Base-by-base conservation (phyloP, 2,888 invertebrate species). In the Salticus scenicus region DNA sequence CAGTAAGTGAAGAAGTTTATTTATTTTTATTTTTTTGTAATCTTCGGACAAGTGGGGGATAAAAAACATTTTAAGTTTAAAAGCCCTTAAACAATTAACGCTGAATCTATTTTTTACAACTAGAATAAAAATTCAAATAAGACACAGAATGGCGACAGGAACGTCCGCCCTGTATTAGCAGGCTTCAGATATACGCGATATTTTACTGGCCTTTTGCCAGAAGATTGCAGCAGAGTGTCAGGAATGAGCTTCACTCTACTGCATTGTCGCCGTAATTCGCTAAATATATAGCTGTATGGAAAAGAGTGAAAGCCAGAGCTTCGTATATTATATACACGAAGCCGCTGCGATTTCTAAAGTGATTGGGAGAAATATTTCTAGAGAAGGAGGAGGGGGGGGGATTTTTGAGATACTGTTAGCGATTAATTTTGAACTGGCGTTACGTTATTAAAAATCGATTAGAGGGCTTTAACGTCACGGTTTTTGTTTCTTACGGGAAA, bases 131-230 rank as follows among this genome's bases (percentile, higher is more conserved):
- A n/a, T 24, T 57, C 17, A 4, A 57, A 24, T 1, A 5, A 57
- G 57, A 57, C 8, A 57, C 57, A 24, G 2, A 57, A 57, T 57
- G 57, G 57, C 20, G 24, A 24, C 20, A 1, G 24, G 24, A 24
- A 57, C 20, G 57, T 24, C 1, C 20, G 5, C 24, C 24, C 57
- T 12, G 37, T 10, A 4, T 10, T 37, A 7, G 10, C 37, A 1
- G 57, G 2, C 24, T 41, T 69, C 37, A 27, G 63, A 47, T 31
- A 64, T 64, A 71, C 72, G 47, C 71, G 63, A 72, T 71, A 42
- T 74, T 66, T 28, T 20, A 14, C 69, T 80, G 80, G 80, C 80
- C 33, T 12, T 10, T 12, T 57, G 80, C 80, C 80, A 80, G 73
- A 28, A 66, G 37, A 33, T 33, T 17, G 20, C 33, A 20, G 30